These are phyloP conservation scores for Pseudorectes ferrugineus DNA, from an alignment of 2,113 vertebrate genomes.

Conservation along the genomic window DNA sequence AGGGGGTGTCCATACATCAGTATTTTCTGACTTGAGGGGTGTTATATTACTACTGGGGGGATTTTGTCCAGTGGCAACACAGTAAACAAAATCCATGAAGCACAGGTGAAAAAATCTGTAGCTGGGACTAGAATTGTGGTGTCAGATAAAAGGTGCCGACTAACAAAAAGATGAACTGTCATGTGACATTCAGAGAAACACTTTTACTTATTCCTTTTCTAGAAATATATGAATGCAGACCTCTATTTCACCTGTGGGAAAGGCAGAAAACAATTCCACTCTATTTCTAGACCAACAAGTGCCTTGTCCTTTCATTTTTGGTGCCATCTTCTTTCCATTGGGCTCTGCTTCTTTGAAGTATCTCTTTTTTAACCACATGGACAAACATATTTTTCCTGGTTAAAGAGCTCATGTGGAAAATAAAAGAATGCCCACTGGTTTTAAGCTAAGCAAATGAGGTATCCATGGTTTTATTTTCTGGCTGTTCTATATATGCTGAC, in stretches of 20 bases:
- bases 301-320: neutral
- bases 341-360: neutral
- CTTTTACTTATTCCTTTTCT: neutral
- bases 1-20: neutral
- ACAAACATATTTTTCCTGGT: neutral
- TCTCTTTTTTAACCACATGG: neutral
- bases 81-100: constrained; percentile 18
- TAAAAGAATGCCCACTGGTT: neutral
- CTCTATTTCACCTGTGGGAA: neutral
- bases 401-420: neutral
- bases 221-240: neutral
- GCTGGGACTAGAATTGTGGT: neutral
- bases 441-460: neutral
- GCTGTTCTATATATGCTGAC: neutral
- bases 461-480: neutral
- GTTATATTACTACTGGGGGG: neutral
- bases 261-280: constrained; percentile 9
- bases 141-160: neutral
- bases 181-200: neutral
- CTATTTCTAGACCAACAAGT: neutral
- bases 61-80: neutral
- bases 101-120: neutral
- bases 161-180: neutral
- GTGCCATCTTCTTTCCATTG: neutral
- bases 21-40: neutral